These are phyloP conservation scores for Scolopax rusticola DNA, from an alignment of 2,797 vertebrate genomes.

Conservation along the genomic window DNA sequence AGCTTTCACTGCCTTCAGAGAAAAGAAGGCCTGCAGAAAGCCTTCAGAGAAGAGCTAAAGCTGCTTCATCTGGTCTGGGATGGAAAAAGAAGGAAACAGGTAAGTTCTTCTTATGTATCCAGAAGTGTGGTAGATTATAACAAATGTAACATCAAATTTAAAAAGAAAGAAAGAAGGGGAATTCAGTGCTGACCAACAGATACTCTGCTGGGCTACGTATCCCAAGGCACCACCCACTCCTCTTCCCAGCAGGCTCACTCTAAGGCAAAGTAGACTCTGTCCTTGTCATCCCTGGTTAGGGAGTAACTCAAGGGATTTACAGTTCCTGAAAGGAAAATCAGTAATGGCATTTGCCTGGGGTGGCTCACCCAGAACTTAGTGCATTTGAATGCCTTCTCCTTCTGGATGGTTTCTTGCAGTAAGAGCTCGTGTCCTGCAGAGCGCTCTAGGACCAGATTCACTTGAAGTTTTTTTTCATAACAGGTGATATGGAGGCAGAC, in stretches of 20 bases:
- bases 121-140: not conserved
- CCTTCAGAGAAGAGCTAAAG: not conserved
- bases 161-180: not conserved
- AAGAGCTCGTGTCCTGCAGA: conserved; percentile 2
- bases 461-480: conserved; percentile 14
- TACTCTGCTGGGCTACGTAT: not conserved
- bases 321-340: not conserved
- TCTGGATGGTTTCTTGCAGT: conserved; percentile 28
- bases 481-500: conserved; percentile 64
- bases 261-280: not conserved
- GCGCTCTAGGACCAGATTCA: conserved; percentile 35
- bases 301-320: not conserved
- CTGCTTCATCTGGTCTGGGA: not conserved
- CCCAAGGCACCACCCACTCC: not conserved
- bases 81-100: not conserved
- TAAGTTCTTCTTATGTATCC: not conserved
- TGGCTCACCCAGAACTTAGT: conserved; percentile 57
- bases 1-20: not conserved
- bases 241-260: not conserved
- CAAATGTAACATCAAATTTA: not conserved
- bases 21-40: not conserved
- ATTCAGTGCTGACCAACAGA: not conserved
- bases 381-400: conserved; percentile 53
- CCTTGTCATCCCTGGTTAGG: not conserved
- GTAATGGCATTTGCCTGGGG: not conserved